Conservation (phyloP, 2,113 vertebrate species). For the Carettochelys insculpta region DNA sequence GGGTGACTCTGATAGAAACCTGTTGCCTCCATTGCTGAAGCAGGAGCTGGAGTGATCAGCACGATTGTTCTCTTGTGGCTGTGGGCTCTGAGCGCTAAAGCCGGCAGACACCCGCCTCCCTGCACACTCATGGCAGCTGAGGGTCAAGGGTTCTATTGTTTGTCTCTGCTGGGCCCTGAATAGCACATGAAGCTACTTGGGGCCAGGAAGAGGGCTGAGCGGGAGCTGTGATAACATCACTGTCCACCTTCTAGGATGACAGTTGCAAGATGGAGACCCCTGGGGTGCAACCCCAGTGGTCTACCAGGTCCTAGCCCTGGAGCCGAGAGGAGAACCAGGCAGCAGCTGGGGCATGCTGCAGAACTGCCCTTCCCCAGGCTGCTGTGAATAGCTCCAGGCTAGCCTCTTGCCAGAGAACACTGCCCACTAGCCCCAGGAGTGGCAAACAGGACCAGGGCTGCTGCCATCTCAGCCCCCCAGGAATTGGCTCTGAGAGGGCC, state of each 20-base stretch:
- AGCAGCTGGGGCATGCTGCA: fast-evolving
- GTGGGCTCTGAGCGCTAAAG: background rate
- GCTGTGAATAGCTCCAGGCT: fast-evolving
- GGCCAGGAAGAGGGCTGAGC: background rate
- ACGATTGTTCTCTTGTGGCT: too few species aligned
- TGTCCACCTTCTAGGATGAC: fast-evolving
- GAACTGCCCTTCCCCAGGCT: fast-evolving
- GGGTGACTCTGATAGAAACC: background rate
- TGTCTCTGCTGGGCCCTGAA: background rate
- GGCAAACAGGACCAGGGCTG: background rate
- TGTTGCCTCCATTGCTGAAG: background rate
- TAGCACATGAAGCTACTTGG: background rate
- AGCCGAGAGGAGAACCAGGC: background rate
- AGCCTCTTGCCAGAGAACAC: background rate
- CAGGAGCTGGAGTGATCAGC: too few species aligned
- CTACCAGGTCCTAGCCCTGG: background rate
- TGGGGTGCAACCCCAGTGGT: too few species aligned
- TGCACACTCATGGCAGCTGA: background rate
- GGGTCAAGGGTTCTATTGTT: background rate
- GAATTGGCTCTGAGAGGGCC: too few species aligned
- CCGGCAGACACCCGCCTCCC: fast-evolving
- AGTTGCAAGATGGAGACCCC: background rate
- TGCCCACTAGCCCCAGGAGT: background rate
- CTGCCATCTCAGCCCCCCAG: background rate
- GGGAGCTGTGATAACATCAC: background rate